A percentile compares a stretch with the other conserved stretches of the same genome.
phyloP scores from a whole-genome alignment of 2,888 invertebrate genomes.

The Dasysyrphus albostriatus region DNA sequence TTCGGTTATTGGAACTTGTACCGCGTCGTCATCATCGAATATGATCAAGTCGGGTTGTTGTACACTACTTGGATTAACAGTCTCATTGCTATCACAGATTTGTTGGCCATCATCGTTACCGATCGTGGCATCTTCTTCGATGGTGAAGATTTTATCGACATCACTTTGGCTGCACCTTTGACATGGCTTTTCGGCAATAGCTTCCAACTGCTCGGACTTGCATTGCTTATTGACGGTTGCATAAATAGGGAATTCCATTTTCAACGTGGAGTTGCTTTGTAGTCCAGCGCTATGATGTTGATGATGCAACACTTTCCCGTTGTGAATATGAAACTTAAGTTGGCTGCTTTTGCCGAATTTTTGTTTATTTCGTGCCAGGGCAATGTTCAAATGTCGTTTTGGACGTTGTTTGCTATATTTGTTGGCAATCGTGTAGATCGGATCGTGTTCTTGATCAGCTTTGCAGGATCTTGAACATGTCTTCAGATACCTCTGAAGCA shows the following conservation, averaged over 20 bases:
- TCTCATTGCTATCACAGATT: conserved; percentile 78
- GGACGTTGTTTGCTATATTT: conserved; percentile 81
- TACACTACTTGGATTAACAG: conserved; percentile 64
- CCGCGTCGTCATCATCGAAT: conserved; percentile 80
- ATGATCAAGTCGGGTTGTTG: conserved; percentile 81
- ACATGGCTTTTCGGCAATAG: conserved; percentile 61
- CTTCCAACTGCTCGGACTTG: conserved; percentile 44
- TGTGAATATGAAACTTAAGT: conserved; percentile 82
- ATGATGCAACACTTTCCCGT: conserved; percentile 83
- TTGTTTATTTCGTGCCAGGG: conserved; percentile 79
- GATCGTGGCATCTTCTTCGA: conserved; percentile 50
- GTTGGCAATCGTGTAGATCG: conserved; percentile 82
- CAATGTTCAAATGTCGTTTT: conserved; percentile 78
- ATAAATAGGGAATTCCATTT: conserved; percentile 64
- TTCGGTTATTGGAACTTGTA: conserved; percentile 23
- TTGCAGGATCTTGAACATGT: conserved; percentile 76
- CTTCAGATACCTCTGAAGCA: conserved; percentile 79
- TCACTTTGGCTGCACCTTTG: conserved; percentile 61
- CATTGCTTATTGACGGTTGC: conserved; percentile 68
- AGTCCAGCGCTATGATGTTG: conserved; percentile 67
- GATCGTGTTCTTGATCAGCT: conserved; percentile 77
- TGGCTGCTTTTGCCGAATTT: conserved; percentile 69
- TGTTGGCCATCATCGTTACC: conserved; percentile 62
- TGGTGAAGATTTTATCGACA: conserved; percentile 66
- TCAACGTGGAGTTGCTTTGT: conserved; percentile 41